A percentile compares a stretch with the other conserved stretches of the same genome.
Conservation (phyloP, 2,888 invertebrate species). For the Epiblema foenella region DNA sequence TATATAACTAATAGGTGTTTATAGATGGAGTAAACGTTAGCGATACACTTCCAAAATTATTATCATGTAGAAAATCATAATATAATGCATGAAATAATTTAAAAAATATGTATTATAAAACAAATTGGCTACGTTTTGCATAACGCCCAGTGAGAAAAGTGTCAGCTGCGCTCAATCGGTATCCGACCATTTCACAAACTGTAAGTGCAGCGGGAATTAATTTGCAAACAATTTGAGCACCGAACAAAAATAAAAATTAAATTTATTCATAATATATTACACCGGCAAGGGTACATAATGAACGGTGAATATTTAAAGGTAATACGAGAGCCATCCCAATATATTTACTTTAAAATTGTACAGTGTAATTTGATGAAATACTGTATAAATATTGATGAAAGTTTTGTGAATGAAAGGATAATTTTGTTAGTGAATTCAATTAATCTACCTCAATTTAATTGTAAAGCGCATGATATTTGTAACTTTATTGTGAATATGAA, state of each 20-base stretch:
- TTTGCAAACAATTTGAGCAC: constrained; percentile 76
- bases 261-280: constrained; percentile 34
- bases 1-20: too few relatives aligned
- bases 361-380: neutral
- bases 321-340: neutral
- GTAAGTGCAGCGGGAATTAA: constrained; percentile 72
- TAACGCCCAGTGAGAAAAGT: constrained; percentile 52
- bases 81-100: too few relatives aligned
- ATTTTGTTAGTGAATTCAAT: too few relatives aligned
- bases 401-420: neutral
- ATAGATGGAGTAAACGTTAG: too few relatives aligned
- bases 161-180: constrained; percentile 65
- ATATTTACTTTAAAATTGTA: constrained; percentile 19
- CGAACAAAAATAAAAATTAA: constrained; percentile 47
- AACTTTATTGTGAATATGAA: too few relatives aligned
- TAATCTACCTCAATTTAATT: too few relatives aligned
- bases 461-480: too few relatives aligned
- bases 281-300: constrained; percentile 7
- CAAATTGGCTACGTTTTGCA: constrained; percentile 25
- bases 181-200: constrained; percentile 67
- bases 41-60: too few relatives aligned
- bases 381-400: neutral
- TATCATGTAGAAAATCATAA: too few relatives aligned
- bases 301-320: constrained; percentile 22
- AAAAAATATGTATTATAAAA: neutral